Base-by-base conservation (phyloP, 2,888 invertebrate species). In the Strigamia transsilvanica region DNA sequence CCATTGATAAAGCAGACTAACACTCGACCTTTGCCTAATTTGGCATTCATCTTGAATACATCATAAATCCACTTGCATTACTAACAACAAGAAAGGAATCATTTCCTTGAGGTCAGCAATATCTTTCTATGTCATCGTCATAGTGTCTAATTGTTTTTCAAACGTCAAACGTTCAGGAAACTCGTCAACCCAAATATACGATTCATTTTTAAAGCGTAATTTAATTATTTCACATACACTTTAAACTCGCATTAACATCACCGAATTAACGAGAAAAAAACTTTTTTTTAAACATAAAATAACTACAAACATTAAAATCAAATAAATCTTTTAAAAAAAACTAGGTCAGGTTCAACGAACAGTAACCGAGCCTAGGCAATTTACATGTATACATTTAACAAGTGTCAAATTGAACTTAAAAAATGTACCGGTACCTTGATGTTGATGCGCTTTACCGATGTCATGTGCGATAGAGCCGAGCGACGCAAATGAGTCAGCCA, bases 261-360 rank as follows among this genome's bases (percentile, higher is more conserved):
- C 3, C n/a, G 10, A n/a, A n/a, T n/a, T n/a, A 51, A 4, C 51
- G 7, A 34, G 34, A 34, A 34, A 34, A 34, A 34, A 34, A 34
- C 3, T 34, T n/a, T 10, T 21, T 18, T 61, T 23, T 61, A 18
- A 18, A 61, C 13, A n/a, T n/a, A 51, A 51, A 51, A 6, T n/a
- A 51, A 51, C n/a, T n/a, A 51, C 10, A 51, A 51, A 51, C n/a
- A 51, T 51, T n/a, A 61, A 46, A 61, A 61, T 61, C 15, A 61
- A 61, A 23, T 21, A 61, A 61, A 61, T 46, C 46, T 46, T 46
- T 34, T 3, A 6, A 51, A 61, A 61, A 61, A 61, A 61, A 61
- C 61, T 61, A n/a, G 61, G 61, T 61, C 61, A 61, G 61, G 61
- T 61, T 61, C 61, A 61, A 61, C 23, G 61, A 61, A 61, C 61